Base-by-base conservation (phyloP, 2,888 invertebrate species). In the Tipula confusa region DNA sequence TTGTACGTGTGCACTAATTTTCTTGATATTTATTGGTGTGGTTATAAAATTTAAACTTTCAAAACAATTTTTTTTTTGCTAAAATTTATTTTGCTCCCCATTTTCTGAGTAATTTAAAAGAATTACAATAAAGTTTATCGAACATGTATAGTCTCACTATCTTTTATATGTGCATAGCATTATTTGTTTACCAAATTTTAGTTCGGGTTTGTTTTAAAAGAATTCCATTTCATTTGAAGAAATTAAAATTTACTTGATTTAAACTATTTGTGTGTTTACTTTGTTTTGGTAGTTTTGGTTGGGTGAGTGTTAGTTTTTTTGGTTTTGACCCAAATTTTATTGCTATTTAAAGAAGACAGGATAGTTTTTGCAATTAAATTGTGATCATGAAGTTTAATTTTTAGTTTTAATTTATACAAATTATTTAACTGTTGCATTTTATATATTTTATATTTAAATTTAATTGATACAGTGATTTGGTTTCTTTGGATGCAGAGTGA, bases 1-100 rank as follows among this genome's bases (percentile, higher is more conserved):
- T 64, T 64, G 64, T 64, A 64, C 64, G 64, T 64, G 64, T 64
- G 64, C 64, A 64, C 64, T 64, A 64, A 64, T 64, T 64, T 64
- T 24, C 64, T 24, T 64, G 64, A 64, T 64, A 64, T 64, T 64
- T 64, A 64, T 64, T 64, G 64, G 64, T 64, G 64, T 64, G 64
- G 64, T 64, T 64, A 64, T 64, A 64, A 18, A 64, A 64, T 64
- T 64, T 64, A 24, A 64, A 64, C 64, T 64, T 64, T 64, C 24
- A 64, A 64, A 64, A 64, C 64, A 64, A 64, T 64, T 64, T 64
- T 64, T 64, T 24, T 64, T 64, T 18, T 9, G 64, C 24, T 64
- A 24, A 24, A 9, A 24, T 18, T 64, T 24, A 7, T 64, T 24
- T 24, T 64, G 7, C 24, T 64, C 9, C 43, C 43, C 43, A 43